phyloP scores from a whole-genome alignment of 2,797 vertebrate species.

The Lagodon rhomboides region DNA sequence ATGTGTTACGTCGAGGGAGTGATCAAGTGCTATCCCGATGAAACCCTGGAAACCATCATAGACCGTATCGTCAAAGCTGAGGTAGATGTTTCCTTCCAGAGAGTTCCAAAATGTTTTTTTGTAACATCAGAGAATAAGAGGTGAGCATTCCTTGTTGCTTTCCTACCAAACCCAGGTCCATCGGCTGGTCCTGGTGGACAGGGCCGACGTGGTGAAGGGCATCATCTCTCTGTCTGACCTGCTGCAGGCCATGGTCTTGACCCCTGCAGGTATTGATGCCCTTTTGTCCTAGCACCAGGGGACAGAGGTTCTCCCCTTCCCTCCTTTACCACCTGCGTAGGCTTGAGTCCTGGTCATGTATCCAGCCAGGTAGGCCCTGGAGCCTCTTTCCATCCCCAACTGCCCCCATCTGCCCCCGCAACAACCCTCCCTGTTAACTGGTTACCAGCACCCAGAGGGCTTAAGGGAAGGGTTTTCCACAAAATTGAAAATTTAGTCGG shows the following conservation, averaged over 20 bases:
- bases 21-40: slow-evolving; percentile 90
- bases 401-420: too few relatives aligned
- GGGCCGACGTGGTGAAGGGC: slow-evolving; percentile 87
- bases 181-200: slow-evolving; percentile 95
- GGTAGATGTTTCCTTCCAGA: slow-evolving; percentile 70
- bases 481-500: too few relatives aligned
- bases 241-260: slow-evolving; percentile 95
- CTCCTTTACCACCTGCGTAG: slow-evolving; percentile 33
- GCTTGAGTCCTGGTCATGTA: slow-evolving; percentile 35
- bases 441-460: not conserved
- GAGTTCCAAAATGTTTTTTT: not conserved
- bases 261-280: slow-evolving; percentile 94
- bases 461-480: not conserved
- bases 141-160: not conserved
- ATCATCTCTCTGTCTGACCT: slow-evolving; percentile 97
- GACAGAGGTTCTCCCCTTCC: not conserved
- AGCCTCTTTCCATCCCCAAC: not conserved
- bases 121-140: not conserved
- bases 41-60: slow-evolving; percentile 89
- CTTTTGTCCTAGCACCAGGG: slow-evolving; percentile 87
- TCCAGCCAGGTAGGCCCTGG: slow-evolving; percentile 51
- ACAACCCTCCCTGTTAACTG: not conserved
- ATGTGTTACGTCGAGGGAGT: slow-evolving; percentile 89
- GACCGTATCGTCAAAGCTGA: slow-evolving; percentile 90
- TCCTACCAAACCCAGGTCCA: slow-evolving; percentile 87